phyloP scores from a whole-genome alignment of 1,140 invertebrate genomes.

The Physella acuta region DNA sequence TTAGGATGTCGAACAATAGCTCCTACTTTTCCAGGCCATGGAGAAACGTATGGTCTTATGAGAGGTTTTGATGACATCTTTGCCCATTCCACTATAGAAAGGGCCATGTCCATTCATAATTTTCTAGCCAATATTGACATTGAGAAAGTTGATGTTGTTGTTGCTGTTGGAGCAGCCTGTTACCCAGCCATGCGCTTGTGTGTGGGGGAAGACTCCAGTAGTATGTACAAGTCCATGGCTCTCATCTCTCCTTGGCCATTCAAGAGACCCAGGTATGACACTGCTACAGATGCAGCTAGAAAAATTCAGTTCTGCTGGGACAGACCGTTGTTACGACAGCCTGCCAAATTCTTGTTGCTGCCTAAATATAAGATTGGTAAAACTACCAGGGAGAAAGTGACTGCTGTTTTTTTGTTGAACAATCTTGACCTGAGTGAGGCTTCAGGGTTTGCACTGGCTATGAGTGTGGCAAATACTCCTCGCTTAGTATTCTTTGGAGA shows the following conservation, averaged over 20 bases:
- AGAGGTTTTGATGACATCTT: constrained; percentile 30
- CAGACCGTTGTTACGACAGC: background rate
- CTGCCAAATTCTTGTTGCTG: background rate
- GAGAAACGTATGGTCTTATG: constrained; percentile 27
- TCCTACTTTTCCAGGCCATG: constrained; percentile 34
- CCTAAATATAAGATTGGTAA: constrained; percentile 10
- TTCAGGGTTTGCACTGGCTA: background rate
- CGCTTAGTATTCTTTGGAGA: constrained; percentile 10
- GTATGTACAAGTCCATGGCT: constrained; percentile 27
- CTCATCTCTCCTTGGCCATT: constrained; percentile 30
- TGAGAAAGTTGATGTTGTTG: constrained; percentile 31
- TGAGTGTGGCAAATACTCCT: background rate
- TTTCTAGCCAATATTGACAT: constrained; percentile 29
- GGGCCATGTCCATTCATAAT: constrained; percentile 31
- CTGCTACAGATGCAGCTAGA: background rate
- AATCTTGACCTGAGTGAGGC: constrained; percentile 1
- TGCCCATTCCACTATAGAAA: constrained; percentile 29
- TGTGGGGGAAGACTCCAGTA: constrained; percentile 7
- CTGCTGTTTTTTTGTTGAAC: constrained; percentile 2
- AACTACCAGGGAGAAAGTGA: constrained; percentile 3
- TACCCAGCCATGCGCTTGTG: constrained; percentile 27
- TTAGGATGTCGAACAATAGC: constrained; percentile 33
- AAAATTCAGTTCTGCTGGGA: constrained; percentile 6
- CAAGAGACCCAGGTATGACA: constrained; percentile 4
- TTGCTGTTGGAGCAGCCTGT: constrained; percentile 26